Evolutionary conservation across 2,113 vertebrate genomes (phyloP), one percentile per base, ranked within the genome.

Genomic region (Apeltes quadracus): DNA sequence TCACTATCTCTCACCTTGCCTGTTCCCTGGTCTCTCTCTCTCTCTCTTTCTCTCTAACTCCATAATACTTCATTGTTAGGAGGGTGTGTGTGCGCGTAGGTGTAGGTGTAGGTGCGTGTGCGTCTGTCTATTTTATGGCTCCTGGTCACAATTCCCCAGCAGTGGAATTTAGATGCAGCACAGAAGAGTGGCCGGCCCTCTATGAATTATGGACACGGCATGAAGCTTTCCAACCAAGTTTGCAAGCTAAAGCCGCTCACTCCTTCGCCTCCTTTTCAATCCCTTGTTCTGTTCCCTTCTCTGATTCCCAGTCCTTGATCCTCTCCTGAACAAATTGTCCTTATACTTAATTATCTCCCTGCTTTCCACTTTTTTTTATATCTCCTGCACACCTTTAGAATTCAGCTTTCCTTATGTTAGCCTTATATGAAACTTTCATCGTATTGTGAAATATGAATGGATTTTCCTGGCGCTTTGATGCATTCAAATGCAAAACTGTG

Each of bases 141-240:
- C 57, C 62, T 69, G 53, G 51, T 44, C 70, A 71, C 78, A 83
- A 82, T 74, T 81, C 78, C 20, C 64, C 71, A 78, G 74, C 68
- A 69, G 71, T 80, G 73, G 55, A 80, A 86, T 82, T 74, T 71
- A 81, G 76, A 86, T 82, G 78, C 72, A 75, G 75, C 27, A 54
- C 69, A 79, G 63, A 59, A 36, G 61, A 78, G 41, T 43, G 66
- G 64, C 61, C 64, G 61, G 29, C 80, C 55, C 69, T 56, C 75
- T 32, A 85, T 90, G 80, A 92, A 91, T 91, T 91, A 89, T 89
- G 80, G 74, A 86, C 75, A 79, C 70, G 77, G 87, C 81, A 34
- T 38, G 39, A 72, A 39, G 58, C 55, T 81, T 59, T 84, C 62
- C 65, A 75, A 34, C 72, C 71, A 55, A 83, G 43, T 74, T 50